These are phyloP conservation scores for Ormyrus thymus DNA, from an alignment of 2,888 invertebrate genomes.

Conservation along the genomic window DNA sequence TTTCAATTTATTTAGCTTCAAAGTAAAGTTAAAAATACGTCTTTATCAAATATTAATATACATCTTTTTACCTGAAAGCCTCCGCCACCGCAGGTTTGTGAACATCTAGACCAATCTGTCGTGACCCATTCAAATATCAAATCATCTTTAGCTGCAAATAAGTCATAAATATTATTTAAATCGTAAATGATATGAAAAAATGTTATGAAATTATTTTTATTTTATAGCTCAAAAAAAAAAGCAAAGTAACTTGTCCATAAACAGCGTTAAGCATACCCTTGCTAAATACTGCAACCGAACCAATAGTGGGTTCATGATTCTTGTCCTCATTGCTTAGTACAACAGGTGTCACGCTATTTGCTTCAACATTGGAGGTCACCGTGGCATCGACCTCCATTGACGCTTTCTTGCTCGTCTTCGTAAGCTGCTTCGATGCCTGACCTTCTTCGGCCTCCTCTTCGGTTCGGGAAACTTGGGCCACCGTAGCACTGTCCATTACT, in stretches of 20 bases:
- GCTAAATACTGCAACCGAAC: constrained; percentile 66
- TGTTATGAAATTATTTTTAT: no score
- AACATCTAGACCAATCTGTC: constrained; percentile 91
- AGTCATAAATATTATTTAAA: neutral
- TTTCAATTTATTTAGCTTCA: no score
- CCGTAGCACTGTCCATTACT: neutral
- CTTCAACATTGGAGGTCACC: neutral
- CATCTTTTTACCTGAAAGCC: constrained; percentile 78
- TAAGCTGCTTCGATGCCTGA: neutral
- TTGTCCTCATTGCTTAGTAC: constrained; percentile 72
- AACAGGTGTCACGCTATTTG: constrained; percentile 51
- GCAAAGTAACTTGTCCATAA: no score
- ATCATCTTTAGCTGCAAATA: constrained; percentile 65
- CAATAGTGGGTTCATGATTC: constrained; percentile 67
- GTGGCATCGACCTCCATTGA: neutral
- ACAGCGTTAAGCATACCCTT: constrained; percentile 60
- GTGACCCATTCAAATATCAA: constrained; percentile 86
- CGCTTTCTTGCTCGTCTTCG: constrained; percentile 34
- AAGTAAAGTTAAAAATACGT: neutral
- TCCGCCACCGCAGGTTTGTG: constrained; percentile 86
- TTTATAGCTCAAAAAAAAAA: no score
- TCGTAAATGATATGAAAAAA: neutral
- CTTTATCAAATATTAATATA: constrained; percentile 1
- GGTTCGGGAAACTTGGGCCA: neutral
- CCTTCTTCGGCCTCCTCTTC: no score